Base-by-base conservation (phyloP, 2,113 vertebrate genomes). In the Gymnogyps californianus region DNA sequence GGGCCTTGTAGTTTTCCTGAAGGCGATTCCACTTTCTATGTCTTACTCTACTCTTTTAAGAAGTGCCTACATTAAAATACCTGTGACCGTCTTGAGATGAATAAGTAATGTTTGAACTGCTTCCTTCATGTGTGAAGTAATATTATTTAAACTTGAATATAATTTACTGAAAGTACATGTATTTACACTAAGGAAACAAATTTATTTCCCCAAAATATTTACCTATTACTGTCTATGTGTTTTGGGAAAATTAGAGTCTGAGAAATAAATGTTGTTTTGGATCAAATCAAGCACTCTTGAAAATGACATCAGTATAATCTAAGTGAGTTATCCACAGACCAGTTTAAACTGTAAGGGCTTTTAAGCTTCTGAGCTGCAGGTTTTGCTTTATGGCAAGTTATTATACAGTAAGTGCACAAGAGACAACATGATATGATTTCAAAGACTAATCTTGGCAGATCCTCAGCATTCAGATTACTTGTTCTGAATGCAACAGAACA, bases 311-410 rank as follows among this genome's bases (percentile, higher is more conserved):
- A 89, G 40, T 91, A 83, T 90, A 79, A 93, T 80, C 62, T 95
- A 12, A 96, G 28, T 95, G 72, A 93, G 82, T 95, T 94, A 93
- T 90, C 51, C 76, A 58, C 8, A 49, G 71, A 78, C 19, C 36
- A 71, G 58, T 91, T 95, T 91, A 88, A 83, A 86, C n/a, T 81
- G 32, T 40, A 96, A 91, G 57, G 44, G 34, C 20, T 98, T 96
- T 94, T 87, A 95, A 55, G 3, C 34, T 89, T 94, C 40, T 83
- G 65, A 93, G 67, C 44, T 96, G 51, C 67, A 94, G 80, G 54
- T 90, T 97, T 90, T 95, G 46, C 84, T 97, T 97, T 95, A 97
- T 78, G 32, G 42, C 24, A 79, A 91, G 95, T 32, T 97, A 86
- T 97, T 97, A 91, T 80, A 93, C 32, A 74, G 34, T 92, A 94